Base-by-base conservation (phyloP, 2,797 vertebrate species). In the Micromesistius poutassou region DNA sequence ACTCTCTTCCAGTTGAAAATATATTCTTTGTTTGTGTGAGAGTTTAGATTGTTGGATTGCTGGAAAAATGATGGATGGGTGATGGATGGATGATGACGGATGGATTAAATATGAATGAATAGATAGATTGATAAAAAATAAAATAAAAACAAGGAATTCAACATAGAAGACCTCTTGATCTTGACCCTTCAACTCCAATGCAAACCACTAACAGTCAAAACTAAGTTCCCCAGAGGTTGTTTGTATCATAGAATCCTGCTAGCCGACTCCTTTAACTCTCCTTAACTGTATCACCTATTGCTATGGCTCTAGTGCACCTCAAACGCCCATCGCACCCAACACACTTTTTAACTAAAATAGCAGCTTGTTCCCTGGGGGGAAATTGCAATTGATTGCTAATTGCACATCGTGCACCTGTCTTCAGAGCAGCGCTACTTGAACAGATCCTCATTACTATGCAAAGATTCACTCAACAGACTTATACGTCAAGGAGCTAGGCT, bases 341-440 rank as follows among this genome's bases (percentile, higher is more conserved):
- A 68, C 62, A 28, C 70, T 33, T 31, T 33, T 30, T 14, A 30
- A 6, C 68, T 5, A 28, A 33, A 16, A 33, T 2, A 30, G 30
- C 70, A 1, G 70, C 70, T 33, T 16, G 30, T 33, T 71, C 70
- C 25, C 70, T 19, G 14, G 12, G 19, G 70, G 16, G 13, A 31
- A 71, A 71, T 71, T 33, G 28, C 31, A 71, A 71, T 71, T 71
- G 70, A 71, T 71, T 30, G 70, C 70, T 33, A 33, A 71, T 33
- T 33, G 70, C 5, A 12, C 28, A 31, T 30, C 13, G 13, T 31
- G 70, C 13, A 71, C 70, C 68, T 30, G 68, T 31, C 68, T 30
- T 12, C 68, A 13, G 10, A 30, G 25, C 25, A 71, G 30, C 28
- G 10, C 68, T 62, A 33, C 30, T 33, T 13, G 4, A 7, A 19